These are phyloP conservation scores for Lasiommata megera DNA, from an alignment of 2,888 invertebrate species.

Conservation along the genomic window DNA sequence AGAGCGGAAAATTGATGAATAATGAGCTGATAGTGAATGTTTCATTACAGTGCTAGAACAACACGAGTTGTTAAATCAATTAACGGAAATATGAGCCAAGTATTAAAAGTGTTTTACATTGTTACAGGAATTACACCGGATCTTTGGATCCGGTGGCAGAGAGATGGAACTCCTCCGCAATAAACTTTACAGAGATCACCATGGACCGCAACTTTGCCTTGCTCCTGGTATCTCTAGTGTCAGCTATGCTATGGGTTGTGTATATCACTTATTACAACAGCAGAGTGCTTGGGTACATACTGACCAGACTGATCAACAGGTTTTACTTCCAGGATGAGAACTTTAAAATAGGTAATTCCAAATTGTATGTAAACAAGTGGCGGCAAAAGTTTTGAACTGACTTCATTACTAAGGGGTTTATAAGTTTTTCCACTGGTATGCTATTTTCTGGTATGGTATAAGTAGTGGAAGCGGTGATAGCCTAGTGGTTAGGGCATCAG, in stretches of 20 bases:
- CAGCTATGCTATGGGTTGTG: constrained; percentile 94
- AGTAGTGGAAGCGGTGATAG: no score
- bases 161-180: constrained; percentile 82
- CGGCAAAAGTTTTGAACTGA: no score
- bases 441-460: no score
- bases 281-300: constrained; percentile 92
- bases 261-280: constrained; percentile 98
- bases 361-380: no score
- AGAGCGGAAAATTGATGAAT: no score
- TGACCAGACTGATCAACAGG: constrained; percentile 93
- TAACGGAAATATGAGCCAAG: background rate
- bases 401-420: no score
- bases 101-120: constrained; percentile 20
- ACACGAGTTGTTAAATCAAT: no score
- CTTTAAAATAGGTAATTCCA: constrained; percentile 89
- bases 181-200: constrained; percentile 84
- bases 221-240: constrained; percentile 89
- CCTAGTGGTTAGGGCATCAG: no score
- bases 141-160: constrained; percentile 60
- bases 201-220: constrained; percentile 88
- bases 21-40: no score
- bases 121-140: constrained; percentile 62
- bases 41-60: no score
- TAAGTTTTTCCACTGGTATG: no score
- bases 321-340: constrained; percentile 93